Conservation (phyloP, 2,113 vertebrate species). For the Podarcis cretensis region DNA sequence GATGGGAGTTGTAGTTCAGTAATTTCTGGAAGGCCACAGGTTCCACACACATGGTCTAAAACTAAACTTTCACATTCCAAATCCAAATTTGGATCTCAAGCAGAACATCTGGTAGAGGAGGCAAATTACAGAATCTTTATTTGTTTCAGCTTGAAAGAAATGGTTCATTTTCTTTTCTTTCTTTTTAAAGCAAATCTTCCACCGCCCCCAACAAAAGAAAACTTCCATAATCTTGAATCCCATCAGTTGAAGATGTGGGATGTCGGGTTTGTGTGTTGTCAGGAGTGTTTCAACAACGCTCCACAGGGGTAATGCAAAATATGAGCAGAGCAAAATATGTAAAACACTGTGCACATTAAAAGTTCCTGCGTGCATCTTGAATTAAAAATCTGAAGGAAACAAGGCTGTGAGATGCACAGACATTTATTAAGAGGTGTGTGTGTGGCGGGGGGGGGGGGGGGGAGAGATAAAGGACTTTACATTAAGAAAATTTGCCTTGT, state of each 20-base stretch:
- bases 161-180: background rate
- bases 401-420: background rate
- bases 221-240: background rate
- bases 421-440: background rate
- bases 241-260: background rate
- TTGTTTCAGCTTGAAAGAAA: background rate
- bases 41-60: background rate
- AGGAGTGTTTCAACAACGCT: background rate
- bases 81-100: background rate
- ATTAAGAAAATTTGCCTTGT: background rate
- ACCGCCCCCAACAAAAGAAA: background rate
- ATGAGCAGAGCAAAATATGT: background rate
- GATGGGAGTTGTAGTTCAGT: too few species aligned
- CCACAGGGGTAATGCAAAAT: background rate
- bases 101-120: too few species aligned
- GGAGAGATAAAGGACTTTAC: constrained; percentile 2
- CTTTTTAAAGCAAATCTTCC: too few species aligned
- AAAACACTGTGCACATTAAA: constrained; percentile 29
- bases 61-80: background rate
- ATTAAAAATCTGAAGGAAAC: background rate
- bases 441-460: background rate
- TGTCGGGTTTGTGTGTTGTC: background rate
- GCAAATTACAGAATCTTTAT: background rate
- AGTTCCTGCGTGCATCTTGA: constrained; percentile 9
- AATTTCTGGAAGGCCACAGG: too few species aligned